Conservation (phyloP, 2,797 vertebrate genomes). For the Poecile montanus region DNA sequence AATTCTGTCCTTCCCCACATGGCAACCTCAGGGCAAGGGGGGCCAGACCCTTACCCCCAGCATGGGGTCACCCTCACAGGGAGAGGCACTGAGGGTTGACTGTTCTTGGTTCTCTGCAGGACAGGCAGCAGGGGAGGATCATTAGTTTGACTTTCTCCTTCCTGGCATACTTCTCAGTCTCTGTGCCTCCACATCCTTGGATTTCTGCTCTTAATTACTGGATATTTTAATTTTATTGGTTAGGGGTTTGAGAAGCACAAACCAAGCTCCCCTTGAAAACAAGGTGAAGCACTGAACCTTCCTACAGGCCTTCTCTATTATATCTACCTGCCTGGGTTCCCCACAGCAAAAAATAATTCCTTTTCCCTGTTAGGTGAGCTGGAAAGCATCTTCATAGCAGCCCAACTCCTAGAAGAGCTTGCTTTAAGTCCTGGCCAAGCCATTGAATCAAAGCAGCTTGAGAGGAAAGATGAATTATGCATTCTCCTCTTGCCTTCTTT, state of each 20-base stretch:
- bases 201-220: not conserved
- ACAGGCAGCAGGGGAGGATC: not conserved
- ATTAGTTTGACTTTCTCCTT: not conserved
- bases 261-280: not conserved
- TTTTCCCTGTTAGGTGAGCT: not conserved
- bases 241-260: not conserved
- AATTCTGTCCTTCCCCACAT: not conserved
- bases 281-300: not conserved
- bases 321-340: not conserved
- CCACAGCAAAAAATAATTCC: not conserved
- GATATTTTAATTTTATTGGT: not conserved
- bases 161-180: not conserved
- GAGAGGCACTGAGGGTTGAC: not conserved
- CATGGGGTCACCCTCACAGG: rapidly evolving
- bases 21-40: not conserved
- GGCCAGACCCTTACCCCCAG: not conserved
- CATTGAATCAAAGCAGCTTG: not conserved
- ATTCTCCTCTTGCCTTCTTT: not conserved
- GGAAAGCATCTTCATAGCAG: slow-evolving; percentile 2
- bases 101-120: not conserved
- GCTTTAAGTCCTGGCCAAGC: not conserved
- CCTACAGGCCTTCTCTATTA: not conserved
- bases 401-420: not conserved
- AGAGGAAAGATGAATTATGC: not conserved
- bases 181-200: not conserved